A percentile compares a stretch with the other conserved stretches of the same genome.
These are phyloP conservation scores for Mythimna albipuncta DNA, from an alignment of 2,888 invertebrate species.

Conservation along the genomic window DNA sequence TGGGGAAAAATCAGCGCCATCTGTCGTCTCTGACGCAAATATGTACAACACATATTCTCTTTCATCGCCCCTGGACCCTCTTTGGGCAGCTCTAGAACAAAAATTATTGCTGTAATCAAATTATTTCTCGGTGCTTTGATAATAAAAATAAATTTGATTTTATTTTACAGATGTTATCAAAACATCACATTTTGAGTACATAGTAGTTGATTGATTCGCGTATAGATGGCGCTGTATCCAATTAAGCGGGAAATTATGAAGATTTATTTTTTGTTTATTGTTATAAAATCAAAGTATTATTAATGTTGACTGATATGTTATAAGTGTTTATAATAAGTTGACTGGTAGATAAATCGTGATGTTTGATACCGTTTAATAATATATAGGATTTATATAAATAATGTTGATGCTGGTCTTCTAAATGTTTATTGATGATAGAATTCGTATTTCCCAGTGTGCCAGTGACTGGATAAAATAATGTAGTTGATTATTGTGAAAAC, in stretches of 20 bases:
- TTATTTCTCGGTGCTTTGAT: constrained; percentile 11
- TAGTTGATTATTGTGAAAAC: constrained; percentile 11
- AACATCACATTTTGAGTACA: constrained; percentile 18
- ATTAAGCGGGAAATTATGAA: constrained; percentile 39
- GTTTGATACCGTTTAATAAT: constrained; percentile 34
- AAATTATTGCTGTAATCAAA: constrained; percentile 74
- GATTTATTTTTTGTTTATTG: constrained; percentile 33
- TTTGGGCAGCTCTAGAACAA: constrained; percentile 82
- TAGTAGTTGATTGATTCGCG: constrained; percentile 40
- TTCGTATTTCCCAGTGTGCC: constrained; percentile 7
- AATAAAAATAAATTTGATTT: constrained; percentile 54
- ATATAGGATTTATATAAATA: constrained; percentile 38
- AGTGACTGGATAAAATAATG: constrained; percentile 10
- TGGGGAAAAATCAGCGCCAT: constrained; percentile 64
- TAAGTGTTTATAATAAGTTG: constrained; percentile 63
- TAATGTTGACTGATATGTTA: constrained; percentile 55
- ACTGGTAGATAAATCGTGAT: constrained; percentile 54
- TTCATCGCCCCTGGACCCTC: constrained; percentile 74
- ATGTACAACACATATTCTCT: constrained; percentile 44
- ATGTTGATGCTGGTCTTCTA: constrained; percentile 36
- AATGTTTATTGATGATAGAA: constrained; percentile 29
- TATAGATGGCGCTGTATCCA: constrained; percentile 59
- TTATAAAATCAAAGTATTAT: constrained; percentile 56
- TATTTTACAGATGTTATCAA: constrained; percentile 44
- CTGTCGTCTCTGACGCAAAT: constrained; percentile 60